Evolutionary conservation across 1,140 invertebrate species (phyloP).

Genomic region (Phortica variegata): DNA sequence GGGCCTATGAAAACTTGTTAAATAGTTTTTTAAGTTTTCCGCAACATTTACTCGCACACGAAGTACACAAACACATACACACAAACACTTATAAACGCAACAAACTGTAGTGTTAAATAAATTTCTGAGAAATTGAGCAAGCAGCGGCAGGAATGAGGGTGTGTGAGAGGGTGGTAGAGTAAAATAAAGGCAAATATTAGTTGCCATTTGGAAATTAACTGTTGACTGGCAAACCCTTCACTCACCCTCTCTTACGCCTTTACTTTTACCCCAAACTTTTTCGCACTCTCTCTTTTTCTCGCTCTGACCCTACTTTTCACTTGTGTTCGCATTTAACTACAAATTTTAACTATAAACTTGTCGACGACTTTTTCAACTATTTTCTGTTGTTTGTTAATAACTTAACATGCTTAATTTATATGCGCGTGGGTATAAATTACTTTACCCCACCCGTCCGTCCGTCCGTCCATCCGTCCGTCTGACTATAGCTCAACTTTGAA

Average conservation of each 20-base stretch:
- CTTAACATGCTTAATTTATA: constrained; percentile 51
- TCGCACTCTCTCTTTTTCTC: too few species aligned
- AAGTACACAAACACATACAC: too few species aligned
- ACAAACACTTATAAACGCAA: not conserved
- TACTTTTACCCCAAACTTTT: too few species aligned
- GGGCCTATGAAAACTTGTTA: constrained; percentile 37
- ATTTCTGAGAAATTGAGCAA: constrained; percentile 35
- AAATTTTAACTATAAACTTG: not conserved
- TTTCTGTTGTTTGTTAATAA: constrained; percentile 36
- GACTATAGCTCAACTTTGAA: too few species aligned
- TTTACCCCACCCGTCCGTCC: not conserved
- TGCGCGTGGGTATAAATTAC: constrained; percentile 14
- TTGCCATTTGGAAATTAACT: too few species aligned
- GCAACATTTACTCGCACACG: constrained; percentile 27
- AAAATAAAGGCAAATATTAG: too few species aligned
- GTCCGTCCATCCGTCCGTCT: not conserved
- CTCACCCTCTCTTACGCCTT: too few species aligned
- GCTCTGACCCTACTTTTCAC: too few species aligned
- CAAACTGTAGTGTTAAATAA: constrained; percentile 49
- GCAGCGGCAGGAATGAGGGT: not conserved
- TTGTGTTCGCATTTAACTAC: too few species aligned
- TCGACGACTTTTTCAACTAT: too few species aligned
- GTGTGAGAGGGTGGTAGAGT: not conserved
- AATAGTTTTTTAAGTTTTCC: constrained; percentile 39
- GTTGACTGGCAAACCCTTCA: too few species aligned